Percentiles rank a stretch among this genome's conserved stretches.
phyloP scores from a whole-genome alignment of 2,797 vertebrate species.

The Poeciliopsis presidionis region DNA sequence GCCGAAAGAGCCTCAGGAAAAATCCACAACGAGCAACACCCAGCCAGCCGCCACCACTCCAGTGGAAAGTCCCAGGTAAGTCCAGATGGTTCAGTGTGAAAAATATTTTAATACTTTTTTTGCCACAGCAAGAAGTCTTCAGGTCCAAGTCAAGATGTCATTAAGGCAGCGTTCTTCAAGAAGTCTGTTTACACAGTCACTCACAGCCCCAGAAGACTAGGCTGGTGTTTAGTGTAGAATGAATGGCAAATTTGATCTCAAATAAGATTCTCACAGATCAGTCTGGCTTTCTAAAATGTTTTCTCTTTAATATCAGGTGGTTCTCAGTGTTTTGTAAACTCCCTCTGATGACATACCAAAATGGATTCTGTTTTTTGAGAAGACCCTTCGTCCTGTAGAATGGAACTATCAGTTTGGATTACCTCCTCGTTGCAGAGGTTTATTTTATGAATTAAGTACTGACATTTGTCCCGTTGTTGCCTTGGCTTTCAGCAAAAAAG shows the following conservation, averaged over 20 bases:
- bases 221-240: not conserved
- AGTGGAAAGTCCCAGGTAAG: constrained; percentile 71
- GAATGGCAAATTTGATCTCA: not conserved
- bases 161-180: not conserved
- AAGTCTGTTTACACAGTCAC: not conserved
- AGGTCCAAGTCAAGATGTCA: not conserved
- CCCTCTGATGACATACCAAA: not conserved
- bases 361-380: not conserved
- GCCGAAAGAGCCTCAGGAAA: constrained; percentile 25
- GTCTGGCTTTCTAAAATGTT: not conserved
- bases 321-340: not conserved
- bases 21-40: constrained; percentile 14
- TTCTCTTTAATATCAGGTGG: not conserved
- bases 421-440: not conserved
- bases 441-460: not conserved
- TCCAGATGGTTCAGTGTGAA: constrained; percentile 1
- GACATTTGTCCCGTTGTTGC: not conserved
- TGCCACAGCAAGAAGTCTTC: not conserved
- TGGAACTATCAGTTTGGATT: not conserved
- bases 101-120: not conserved
- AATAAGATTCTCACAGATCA: not conserved
- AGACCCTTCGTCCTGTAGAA: not conserved
- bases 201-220: not conserved
- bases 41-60: constrained; percentile 13
- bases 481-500: not conserved